phyloP scores from a whole-genome alignment of 2,888 invertebrate genomes.

The Drosophila kambysellisi region DNA sequence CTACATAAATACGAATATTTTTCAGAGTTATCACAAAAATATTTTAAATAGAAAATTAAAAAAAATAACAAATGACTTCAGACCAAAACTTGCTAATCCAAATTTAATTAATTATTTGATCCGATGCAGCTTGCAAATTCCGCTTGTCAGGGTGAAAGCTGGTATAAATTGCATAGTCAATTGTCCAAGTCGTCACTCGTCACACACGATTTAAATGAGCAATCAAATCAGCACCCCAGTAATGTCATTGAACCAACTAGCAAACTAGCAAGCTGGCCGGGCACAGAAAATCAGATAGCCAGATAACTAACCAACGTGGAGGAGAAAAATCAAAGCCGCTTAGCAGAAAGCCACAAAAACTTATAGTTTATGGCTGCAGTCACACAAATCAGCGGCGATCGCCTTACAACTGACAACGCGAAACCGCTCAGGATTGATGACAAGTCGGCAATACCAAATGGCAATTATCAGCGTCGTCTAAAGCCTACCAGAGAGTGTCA shows the following conservation, averaged over 20 bases:
- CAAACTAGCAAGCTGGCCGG: slow-evolving; percentile 3
- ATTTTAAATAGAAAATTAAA: too few relatives aligned
- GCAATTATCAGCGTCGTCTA: slow-evolving; percentile 63
- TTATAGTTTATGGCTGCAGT: slow-evolving; percentile 62
- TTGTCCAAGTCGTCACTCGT: slow-evolving; percentile 61
- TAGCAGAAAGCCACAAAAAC: slow-evolving; percentile 60
- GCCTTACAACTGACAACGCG: slow-evolving; percentile 51
- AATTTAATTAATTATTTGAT: slow-evolving; percentile 51
- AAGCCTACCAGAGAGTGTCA: slow-evolving; percentile 61
- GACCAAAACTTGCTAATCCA: slow-evolving; percentile 44
- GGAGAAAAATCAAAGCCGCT: slow-evolving; percentile 68
- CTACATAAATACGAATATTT: background rate
- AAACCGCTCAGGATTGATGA: slow-evolving; percentile 72
- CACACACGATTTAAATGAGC: slow-evolving; percentile 73
- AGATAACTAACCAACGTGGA: slow-evolving; percentile 33
- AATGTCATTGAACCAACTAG: slow-evolving; percentile 69
- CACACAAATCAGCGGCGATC: slow-evolving; percentile 62
- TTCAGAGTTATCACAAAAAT: too few relatives aligned
- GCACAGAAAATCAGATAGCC: slow-evolving; percentile 20
- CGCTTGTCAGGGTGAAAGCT: slow-evolving; percentile 59
- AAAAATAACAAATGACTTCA: background rate
- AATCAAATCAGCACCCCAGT: slow-evolving; percentile 73
- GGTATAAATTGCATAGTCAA: slow-evolving; percentile 47
- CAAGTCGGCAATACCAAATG: slow-evolving; percentile 67
- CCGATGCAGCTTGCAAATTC: slow-evolving; percentile 26